Evolutionary conservation across 2,797 vertebrate genomes (phyloP).

Genomic region (Aeoliscus strigatus): DNA sequence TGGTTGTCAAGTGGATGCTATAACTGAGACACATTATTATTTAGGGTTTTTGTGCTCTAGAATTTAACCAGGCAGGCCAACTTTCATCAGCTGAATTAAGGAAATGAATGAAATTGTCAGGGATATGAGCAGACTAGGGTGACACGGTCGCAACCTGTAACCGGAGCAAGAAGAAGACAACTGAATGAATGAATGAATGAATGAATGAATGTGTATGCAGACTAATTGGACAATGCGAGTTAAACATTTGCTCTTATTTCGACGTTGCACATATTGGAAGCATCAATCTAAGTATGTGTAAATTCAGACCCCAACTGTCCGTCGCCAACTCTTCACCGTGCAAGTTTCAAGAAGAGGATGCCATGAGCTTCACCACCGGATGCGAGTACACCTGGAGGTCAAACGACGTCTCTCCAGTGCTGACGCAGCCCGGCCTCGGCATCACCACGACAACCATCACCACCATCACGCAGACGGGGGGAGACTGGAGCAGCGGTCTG

Average conservation of each 20-base stretch:
- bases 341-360: conserved; percentile 16
- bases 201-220: no score
- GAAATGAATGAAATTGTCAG: no score
- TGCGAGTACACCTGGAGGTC: conserved; percentile 27
- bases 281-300: background rate
- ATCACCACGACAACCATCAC: conserved; percentile 73
- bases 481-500: conserved; percentile 79
- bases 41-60: no score
- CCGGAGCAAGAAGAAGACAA: no score
- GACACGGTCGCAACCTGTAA: no score
- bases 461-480: conserved; percentile 74
- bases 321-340: conserved; percentile 2
- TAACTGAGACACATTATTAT: no score
- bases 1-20: no score
- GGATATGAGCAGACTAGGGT: no score
- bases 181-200: conserved; percentile 7
- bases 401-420: conserved; percentile 23
- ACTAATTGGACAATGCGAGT: conserved; percentile 3
- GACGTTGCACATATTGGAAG: background rate
- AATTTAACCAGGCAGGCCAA: no score
- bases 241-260: no score
- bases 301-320: conserved; percentile 31
- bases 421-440: conserved; percentile 75
- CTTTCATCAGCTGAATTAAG: no score
- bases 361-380: conserved; percentile 8